phyloP scores from a whole-genome alignment of 2,113 vertebrate species.

The Romanogobio albipinnatus region DNA sequence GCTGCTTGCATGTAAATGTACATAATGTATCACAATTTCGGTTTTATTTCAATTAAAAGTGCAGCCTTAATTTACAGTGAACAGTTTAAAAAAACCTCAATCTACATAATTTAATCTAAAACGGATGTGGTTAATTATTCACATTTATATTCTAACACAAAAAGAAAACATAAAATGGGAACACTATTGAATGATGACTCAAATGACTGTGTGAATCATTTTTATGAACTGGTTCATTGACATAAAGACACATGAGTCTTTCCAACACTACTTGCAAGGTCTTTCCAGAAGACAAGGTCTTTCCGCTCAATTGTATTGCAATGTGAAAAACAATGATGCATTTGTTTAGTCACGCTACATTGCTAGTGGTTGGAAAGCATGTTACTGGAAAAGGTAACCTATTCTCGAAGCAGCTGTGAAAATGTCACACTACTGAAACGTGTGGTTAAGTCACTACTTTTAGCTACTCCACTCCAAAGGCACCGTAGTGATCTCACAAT shows the following conservation, averaged over 20 bases:
- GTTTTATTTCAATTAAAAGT: background rate
- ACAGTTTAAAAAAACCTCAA: no score
- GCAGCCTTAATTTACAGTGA: background rate
- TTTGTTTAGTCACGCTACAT: background rate
- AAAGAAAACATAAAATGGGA: background rate
- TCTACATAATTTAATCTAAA: background rate
- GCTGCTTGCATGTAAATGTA: no score
- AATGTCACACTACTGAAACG: background rate
- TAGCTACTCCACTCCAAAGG: background rate
- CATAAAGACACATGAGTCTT: background rate
- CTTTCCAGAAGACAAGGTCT: no score
- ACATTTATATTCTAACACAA: background rate
- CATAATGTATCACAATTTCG: no score
- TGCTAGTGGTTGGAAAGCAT: background rate
- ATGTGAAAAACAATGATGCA: background rate
- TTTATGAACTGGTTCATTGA: background rate
- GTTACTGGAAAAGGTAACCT: background rate
- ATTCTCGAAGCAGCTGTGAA: background rate
- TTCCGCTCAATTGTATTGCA: background rate
- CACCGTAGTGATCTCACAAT: background rate
- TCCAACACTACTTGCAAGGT: background rate
- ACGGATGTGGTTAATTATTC: background rate
- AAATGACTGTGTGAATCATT: background rate
- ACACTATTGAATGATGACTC: background rate
- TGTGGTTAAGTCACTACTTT: background rate